phyloP scores from a whole-genome alignment of 2,797 vertebrate genomes.

The Apogon talboti region DNA sequence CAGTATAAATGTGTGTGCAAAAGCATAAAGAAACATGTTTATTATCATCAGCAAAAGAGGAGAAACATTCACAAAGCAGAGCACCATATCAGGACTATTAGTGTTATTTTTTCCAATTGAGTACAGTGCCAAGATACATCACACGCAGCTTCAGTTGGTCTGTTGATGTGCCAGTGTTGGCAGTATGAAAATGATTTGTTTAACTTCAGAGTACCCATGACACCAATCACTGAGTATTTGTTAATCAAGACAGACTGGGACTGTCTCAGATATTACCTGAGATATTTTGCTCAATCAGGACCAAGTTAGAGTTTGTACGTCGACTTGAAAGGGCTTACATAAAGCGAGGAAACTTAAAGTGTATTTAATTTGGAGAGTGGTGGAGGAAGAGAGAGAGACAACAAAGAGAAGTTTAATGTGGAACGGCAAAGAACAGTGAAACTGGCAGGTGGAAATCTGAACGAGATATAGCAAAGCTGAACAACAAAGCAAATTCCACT shows the following conservation, averaged over 20 bases:
- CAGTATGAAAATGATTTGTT: constrained; percentile 8
- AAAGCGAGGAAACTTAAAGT: background rate
- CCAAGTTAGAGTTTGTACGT: background rate
- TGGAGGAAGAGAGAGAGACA: background rate
- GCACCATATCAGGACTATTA: background rate
- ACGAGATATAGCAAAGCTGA: constrained; percentile 36
- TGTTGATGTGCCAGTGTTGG: background rate
- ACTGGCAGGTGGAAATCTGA: constrained; percentile 24
- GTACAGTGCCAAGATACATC: constrained; percentile 5
- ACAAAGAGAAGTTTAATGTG: constrained; percentile 24
- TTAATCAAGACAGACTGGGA: constrained; percentile 1
- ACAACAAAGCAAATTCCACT: constrained; percentile 57
- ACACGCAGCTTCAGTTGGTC: background rate
- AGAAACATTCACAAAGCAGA: background rate
- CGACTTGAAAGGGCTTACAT: background rate
- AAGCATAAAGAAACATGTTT: background rate
- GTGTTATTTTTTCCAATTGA: background rate
- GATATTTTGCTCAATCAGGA: background rate
- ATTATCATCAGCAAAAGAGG: background rate
- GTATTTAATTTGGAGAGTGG: background rate
- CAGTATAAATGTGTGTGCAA: background rate
- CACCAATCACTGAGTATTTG: background rate
- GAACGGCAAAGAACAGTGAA: constrained; percentile 18
- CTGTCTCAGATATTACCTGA: constrained; percentile 8
- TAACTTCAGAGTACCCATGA: constrained; percentile 2